Evolutionary conservation across 2,113 vertebrate species (phyloP).

Genomic region (Rhipidura dahli): DNA sequence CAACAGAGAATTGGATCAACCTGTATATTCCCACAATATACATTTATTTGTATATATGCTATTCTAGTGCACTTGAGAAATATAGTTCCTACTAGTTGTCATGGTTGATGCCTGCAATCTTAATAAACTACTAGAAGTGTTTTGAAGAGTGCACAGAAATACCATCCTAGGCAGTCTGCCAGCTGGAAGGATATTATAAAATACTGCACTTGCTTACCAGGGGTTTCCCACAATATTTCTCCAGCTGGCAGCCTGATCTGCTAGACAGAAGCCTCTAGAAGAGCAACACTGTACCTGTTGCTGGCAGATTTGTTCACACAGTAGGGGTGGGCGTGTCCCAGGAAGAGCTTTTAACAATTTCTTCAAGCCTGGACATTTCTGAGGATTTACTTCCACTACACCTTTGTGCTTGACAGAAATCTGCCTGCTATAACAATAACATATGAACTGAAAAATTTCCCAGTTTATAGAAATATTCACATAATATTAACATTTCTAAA

Average conservation of each 20-base stretch:
- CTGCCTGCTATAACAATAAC: background rate
- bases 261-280: background rate
- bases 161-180: slow-evolving; percentile 39
- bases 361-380: background rate
- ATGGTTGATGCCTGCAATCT: slow-evolving; percentile 47
- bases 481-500: background rate
- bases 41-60: slow-evolving; percentile 19
- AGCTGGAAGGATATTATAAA: slow-evolving; percentile 42
- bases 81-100: slow-evolving; percentile 25
- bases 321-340: background rate
- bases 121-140: slow-evolving; percentile 48
- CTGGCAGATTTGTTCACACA: slow-evolving; percentile 1
- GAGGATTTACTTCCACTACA: background rate
- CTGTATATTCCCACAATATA: background rate
- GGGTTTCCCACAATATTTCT: slow-evolving; percentile 40
- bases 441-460: background rate
- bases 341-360: background rate
- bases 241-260: slow-evolving; percentile 36
- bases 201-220: slow-evolving; percentile 39
- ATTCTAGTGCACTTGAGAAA: slow-evolving; percentile 2
- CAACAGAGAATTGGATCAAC: background rate
- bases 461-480: background rate
- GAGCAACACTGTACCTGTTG: slow-evolving; percentile 11
- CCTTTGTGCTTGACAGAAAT: background rate
- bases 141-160: slow-evolving; percentile 30